phyloP scores from a whole-genome alignment of 2,113 vertebrate species.

The Ahaetulla prasina region DNA sequence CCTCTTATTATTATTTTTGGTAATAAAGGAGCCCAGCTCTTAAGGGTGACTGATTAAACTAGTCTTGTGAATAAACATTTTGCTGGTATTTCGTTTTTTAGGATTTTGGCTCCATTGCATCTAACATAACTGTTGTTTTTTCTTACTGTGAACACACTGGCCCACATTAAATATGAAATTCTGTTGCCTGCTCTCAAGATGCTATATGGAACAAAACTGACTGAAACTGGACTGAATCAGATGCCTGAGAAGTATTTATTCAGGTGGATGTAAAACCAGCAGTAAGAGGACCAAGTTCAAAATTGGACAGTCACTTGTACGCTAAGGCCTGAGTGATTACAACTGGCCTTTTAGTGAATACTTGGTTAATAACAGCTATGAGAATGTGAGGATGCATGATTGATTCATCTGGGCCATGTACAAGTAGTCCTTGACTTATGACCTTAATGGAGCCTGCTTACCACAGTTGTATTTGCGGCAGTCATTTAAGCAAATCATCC shows the following conservation, averaged over 20 bases:
- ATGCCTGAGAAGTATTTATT: too few species aligned
- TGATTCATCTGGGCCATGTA: not conserved
- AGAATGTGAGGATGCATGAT: not conserved
- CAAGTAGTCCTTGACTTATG: not conserved
- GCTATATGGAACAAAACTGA: too few species aligned
- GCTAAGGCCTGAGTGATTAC: not conserved
- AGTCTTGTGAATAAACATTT: conserved; percentile 26
- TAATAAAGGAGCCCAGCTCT: conserved; percentile 29
- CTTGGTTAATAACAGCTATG: not conserved
- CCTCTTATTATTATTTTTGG: conserved; percentile 7
- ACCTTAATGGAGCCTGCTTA: not conserved
- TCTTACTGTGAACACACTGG: too few species aligned
- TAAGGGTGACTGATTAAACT: conserved; percentile 24
- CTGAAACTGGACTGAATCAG: too few species aligned
- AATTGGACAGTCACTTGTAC: not conserved
- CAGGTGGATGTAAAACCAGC: not conserved
- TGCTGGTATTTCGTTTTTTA: not conserved
- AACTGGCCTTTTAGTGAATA: not conserved
- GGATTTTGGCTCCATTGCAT: not conserved
- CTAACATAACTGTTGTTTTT: too few species aligned
- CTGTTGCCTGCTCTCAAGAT: too few species aligned
- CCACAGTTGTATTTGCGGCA: not conserved
- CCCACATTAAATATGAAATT: too few species aligned
- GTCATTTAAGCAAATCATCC: not conserved
- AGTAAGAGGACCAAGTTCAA: not conserved